phyloP scores from a whole-genome alignment of 2,797 vertebrate species.

The Eulemur rubriventer region DNA sequence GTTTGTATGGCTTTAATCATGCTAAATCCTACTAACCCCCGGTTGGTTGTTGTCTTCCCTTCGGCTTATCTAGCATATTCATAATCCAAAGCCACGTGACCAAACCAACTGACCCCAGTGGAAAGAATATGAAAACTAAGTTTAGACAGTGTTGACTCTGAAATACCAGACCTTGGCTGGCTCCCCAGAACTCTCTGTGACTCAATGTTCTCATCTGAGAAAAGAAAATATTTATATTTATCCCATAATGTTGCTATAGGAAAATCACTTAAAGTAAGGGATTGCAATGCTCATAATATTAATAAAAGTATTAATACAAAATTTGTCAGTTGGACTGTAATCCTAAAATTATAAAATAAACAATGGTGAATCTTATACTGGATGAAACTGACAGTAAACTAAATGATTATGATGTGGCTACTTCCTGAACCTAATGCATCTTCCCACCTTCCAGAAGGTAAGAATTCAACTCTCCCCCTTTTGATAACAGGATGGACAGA shows the following conservation, averaged over 20 bases:
- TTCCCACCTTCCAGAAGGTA: background rate
- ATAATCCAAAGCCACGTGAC: accelerated
- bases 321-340: background rate
- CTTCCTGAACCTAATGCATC: background rate
- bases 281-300: background rate
- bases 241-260: background rate
- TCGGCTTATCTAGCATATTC: background rate
- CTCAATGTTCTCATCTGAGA: background rate
- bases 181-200: background rate
- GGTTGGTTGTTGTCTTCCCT: background rate
- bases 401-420: background rate
- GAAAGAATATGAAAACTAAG: background rate
- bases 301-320: background rate
- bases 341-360: background rate
- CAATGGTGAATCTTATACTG: background rate
- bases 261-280: background rate
- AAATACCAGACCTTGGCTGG: background rate
- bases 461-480: background rate
- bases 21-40: background rate
- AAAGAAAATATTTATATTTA: background rate
- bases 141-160: background rate
- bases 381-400: background rate
- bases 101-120: background rate
- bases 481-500: background rate
- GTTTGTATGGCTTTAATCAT: background rate